Evolutionary conservation across 1,140 invertebrate species (phyloP).

Genomic region (Babylonia areolata): DNA sequence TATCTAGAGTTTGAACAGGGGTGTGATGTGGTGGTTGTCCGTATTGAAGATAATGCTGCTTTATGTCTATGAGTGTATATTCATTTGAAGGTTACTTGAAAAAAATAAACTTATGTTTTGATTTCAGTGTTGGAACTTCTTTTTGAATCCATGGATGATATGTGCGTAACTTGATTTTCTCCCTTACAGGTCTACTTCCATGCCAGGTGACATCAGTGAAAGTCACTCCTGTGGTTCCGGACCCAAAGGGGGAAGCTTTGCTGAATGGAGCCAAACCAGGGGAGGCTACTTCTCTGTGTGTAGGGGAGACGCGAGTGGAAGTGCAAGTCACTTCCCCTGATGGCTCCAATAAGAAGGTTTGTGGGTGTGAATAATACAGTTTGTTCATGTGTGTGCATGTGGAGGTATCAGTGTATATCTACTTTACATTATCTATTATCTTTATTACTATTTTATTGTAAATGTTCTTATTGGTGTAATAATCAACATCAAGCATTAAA

Average conservation of each 20-base stretch:
- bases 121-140: too few relatives aligned
- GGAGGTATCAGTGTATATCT: not conserved
- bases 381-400: not conserved
- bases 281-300: constrained; percentile 53
- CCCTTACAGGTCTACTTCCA: constrained; percentile 57
- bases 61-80: too few relatives aligned
- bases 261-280: constrained; percentile 56
- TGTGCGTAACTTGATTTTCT: not conserved
- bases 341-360: constrained; percentile 69
- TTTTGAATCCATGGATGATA: too few relatives aligned
- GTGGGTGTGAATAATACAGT: not conserved
- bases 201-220: constrained; percentile 54
- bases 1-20: too few relatives aligned
- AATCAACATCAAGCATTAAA: too few relatives aligned
- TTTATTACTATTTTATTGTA: not conserved
- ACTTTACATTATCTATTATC: too few relatives aligned
- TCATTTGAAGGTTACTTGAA: too few relatives aligned
- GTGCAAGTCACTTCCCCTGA: constrained; percentile 67
- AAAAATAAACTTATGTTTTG: too few relatives aligned
- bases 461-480: too few relatives aligned
- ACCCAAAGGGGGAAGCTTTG: constrained; percentile 56
- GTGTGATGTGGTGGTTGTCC: too few relatives aligned
- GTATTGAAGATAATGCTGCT: too few relatives aligned
- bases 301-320: constrained; percentile 59
- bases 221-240: constrained; percentile 59